These are phyloP conservation scores for Picus viridis DNA, from an alignment of 2,797 vertebrate species.

Conservation along the genomic window DNA sequence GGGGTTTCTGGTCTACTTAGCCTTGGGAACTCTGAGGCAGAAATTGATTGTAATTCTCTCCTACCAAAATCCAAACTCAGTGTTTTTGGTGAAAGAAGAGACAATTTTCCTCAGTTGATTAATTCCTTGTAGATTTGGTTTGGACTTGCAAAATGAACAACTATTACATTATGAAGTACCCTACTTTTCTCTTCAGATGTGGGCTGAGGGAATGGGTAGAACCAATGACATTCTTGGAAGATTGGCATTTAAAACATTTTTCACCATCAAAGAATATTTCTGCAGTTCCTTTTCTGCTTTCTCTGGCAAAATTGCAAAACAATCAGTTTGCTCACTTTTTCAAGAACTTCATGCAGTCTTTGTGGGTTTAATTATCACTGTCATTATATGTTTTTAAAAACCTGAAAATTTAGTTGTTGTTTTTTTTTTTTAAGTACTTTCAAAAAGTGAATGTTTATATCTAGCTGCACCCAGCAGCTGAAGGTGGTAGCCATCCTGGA, in stretches of 20 bases:
- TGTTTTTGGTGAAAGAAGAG: not conserved
- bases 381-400: not conserved
- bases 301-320: not conserved
- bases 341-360: not conserved
- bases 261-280: not conserved
- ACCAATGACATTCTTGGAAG: rapidly evolving
- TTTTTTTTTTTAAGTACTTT: not conserved
- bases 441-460: not conserved
- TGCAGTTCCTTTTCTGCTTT: not conserved
- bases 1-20: not conserved
- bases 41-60: not conserved
- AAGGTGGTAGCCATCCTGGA: not conserved
- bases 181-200: not conserved
- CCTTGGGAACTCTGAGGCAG: not conserved
- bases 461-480: not conserved
- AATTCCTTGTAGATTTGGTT: not conserved
- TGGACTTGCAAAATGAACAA: not conserved
- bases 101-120: not conserved
- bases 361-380: not conserved
- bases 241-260: not conserved
- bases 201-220: not conserved
- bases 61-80: not conserved
- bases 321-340: not conserved
- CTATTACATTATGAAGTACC: not conserved
- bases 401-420: too few species aligned